These are phyloP conservation scores for Pristis pectinata DNA, from an alignment of 2,797 vertebrate genomes.

Conservation along the genomic window DNA sequence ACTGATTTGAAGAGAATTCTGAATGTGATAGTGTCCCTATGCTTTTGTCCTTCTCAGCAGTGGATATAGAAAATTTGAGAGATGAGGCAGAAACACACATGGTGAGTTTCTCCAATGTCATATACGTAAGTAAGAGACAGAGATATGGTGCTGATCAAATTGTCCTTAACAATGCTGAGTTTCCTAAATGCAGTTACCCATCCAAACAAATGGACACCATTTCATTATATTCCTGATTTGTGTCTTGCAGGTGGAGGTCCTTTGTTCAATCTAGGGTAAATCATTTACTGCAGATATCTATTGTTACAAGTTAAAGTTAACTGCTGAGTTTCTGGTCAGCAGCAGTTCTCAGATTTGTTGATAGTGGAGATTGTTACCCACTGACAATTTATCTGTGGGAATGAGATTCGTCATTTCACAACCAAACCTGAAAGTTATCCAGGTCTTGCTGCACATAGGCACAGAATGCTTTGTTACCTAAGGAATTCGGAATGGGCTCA, in stretches of 20 bases:
- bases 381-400: too few relatives aligned
- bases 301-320: too few relatives aligned
- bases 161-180: neutral
- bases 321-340: neutral
- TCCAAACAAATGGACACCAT: neutral
- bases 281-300: neutral
- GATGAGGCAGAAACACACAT: neutral
- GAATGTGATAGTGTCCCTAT: neutral
- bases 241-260: neutral
- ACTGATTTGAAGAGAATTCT: neutral
- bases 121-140: too few relatives aligned
- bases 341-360: neutral
- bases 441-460: neutral
- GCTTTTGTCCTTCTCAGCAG: neutral
- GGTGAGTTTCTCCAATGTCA: neutral
- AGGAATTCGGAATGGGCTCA: neutral
- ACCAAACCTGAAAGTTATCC: neutral
- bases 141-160: neutral
- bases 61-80: neutral
- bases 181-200: neutral
- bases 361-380: neutral
- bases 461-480: neutral
- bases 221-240: neutral
- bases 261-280: neutral
- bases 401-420: neutral